phyloP scores from a whole-genome alignment of 1,140 invertebrate genomes.

The Plectrocnemia conspersa region DNA sequence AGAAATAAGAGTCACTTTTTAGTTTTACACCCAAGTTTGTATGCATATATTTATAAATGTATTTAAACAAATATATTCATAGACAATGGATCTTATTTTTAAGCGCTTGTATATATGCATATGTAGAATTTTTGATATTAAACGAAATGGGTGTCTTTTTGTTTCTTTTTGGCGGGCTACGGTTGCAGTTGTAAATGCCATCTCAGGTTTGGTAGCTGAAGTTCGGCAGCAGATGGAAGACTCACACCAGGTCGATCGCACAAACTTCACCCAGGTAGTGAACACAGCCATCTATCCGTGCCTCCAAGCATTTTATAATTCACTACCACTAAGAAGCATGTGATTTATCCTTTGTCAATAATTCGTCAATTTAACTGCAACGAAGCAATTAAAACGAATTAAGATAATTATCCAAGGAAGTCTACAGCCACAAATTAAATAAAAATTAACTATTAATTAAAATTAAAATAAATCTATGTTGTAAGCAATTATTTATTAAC shows the following conservation, averaged over 20 bases:
- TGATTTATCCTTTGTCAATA: too few relatives aligned
- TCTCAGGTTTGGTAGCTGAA: conserved; percentile 67
- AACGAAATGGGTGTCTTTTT: conserved; percentile 34
- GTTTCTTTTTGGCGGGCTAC: conserved; percentile 33
- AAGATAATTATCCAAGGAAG: too few relatives aligned
- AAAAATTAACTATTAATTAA: conserved; percentile 1
- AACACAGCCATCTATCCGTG: too few relatives aligned
- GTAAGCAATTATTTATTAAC: not conserved
- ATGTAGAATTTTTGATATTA: conserved; percentile 24
- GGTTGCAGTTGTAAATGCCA: conserved; percentile 63
- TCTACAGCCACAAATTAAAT: too few relatives aligned
- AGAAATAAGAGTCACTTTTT: conserved; percentile 6
- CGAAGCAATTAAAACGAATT: too few relatives aligned
- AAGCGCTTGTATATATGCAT: conserved; percentile 20
- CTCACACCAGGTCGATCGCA: conserved; percentile 39
- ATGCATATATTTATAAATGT: too few relatives aligned
- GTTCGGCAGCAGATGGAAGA: conserved; percentile 60
- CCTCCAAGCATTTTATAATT: too few relatives aligned
- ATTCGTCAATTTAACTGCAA: too few relatives aligned
- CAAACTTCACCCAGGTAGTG: conserved; percentile 30
- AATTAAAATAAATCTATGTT: not conserved
- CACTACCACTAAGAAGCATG: too few relatives aligned
- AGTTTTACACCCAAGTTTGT: too few relatives aligned
- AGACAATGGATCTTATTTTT: not conserved
- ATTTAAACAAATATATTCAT: too few relatives aligned